Evolutionary conservation across 2,113 vertebrate genomes (phyloP).

Genomic region (Cynoglossus semilaevis): DNA sequence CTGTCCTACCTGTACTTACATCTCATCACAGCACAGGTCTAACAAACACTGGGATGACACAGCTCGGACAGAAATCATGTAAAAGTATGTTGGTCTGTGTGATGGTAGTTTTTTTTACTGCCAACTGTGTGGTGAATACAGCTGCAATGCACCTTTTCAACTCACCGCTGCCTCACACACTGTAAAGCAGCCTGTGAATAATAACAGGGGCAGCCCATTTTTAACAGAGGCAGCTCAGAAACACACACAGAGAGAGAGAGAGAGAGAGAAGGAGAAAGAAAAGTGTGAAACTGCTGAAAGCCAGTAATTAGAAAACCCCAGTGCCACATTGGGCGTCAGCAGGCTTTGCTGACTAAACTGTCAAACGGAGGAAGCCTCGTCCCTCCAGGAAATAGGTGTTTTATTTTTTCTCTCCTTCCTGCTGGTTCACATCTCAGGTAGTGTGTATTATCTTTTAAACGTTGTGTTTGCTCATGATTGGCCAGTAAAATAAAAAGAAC

Average conservation of each 20-base stretch:
- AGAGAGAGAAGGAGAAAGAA: neutral
- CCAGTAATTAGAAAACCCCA: conserved; percentile 56
- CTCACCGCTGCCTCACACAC: conserved; percentile 17
- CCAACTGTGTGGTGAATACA: conserved; percentile 19
- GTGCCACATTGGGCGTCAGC: conserved; percentile 27
- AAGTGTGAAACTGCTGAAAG: conserved; percentile 38
- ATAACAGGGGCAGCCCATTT: conserved; percentile 10
- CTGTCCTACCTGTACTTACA: neutral
- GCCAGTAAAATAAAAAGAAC: neutral
- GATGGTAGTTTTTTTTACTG: conserved; percentile 1
- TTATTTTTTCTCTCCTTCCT: neutral
- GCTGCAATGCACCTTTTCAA: conserved; percentile 27
- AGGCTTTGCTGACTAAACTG: conserved; percentile 49
- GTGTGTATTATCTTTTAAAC: conserved; percentile 1
- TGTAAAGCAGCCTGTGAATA: conserved; percentile 24
- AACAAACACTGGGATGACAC: conserved; percentile 14
- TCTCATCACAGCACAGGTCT: conserved; percentile 3
- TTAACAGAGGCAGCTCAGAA: conserved; percentile 23
- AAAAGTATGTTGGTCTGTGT: neutral
- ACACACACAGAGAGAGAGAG: conserved; percentile 10
- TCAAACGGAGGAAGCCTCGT: conserved; percentile 17
- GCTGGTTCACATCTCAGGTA: conserved; percentile 25
- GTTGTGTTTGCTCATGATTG: neutral
- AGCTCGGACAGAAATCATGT: neutral
- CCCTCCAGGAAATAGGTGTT: neutral